These are phyloP conservation scores for Synchiropus splendidus DNA, from an alignment of 2,113 vertebrate species.

Conservation along the genomic window DNA sequence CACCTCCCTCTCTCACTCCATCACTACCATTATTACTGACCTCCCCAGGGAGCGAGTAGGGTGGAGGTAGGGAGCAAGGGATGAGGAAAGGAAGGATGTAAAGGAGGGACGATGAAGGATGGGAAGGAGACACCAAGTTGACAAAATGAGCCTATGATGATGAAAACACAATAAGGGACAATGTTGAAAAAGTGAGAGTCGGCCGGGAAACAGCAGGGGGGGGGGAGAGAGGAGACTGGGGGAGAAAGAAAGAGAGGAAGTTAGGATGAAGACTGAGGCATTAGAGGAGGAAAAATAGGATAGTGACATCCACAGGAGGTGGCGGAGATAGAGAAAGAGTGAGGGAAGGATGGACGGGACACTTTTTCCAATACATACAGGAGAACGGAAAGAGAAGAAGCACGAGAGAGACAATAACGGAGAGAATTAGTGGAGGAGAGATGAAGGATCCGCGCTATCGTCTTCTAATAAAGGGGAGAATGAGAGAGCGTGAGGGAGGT, in stretches of 20 bases:
- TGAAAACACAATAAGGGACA: constrained; percentile 46
- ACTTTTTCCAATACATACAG: constrained; percentile 6
- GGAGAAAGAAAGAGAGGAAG: constrained; percentile 13
- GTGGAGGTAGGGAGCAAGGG: constrained; percentile 48
- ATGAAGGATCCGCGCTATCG: constrained; percentile 70
- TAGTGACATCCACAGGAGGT: constrained; percentile 18
- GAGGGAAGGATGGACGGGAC: constrained; percentile 7
- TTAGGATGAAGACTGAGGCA: constrained; percentile 24
- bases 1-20: constrained; percentile 85
- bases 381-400: constrained; percentile 8
- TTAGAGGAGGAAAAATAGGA: constrained; percentile 16
- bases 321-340: constrained; percentile 24
- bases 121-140: constrained; percentile 42
- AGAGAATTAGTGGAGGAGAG: constrained; percentile 58
- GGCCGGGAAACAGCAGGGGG: constrained; percentile 24
- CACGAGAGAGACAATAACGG: constrained; percentile 41
- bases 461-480: constrained; percentile 68
- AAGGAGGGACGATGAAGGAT: constrained; percentile 39
- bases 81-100: constrained; percentile 41
- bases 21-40: constrained; percentile 78
- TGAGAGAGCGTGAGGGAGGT: constrained; percentile 54
- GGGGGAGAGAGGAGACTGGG: constrained; percentile 11
- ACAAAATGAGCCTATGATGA: constrained; percentile 56
- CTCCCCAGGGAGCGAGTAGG: constrained; percentile 68
- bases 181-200: constrained; percentile 37